Evolutionary conservation across 1,140 invertebrate species (phyloP).

Genomic region (Conopomorpha cramerella): DNA sequence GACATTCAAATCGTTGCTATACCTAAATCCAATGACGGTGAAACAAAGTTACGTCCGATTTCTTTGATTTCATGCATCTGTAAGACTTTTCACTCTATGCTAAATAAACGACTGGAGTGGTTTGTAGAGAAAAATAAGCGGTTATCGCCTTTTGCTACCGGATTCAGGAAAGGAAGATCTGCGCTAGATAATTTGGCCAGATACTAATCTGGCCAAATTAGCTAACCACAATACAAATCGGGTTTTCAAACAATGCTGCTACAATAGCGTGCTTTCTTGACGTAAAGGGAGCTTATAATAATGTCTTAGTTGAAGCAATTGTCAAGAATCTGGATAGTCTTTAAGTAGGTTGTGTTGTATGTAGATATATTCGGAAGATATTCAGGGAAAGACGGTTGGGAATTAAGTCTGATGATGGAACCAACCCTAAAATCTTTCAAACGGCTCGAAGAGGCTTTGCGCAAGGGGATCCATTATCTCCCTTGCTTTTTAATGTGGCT

Average conservation of each 20-base stretch:
- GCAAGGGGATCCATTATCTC: too few species aligned
- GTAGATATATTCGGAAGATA: too few species aligned
- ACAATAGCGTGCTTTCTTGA: not conserved
- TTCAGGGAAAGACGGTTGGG: too few species aligned
- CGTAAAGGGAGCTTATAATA: constrained; percentile 1
- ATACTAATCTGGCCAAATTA: too few species aligned
- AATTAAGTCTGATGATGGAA: too few species aligned
- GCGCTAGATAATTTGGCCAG: not conserved
- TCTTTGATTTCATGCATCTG: constrained; percentile 10
- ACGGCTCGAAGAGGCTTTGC: too few species aligned
- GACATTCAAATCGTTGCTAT: constrained; percentile 15
- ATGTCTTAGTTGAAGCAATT: not conserved
- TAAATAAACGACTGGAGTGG: not conserved
- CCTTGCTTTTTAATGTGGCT: too few species aligned
- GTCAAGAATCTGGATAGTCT: too few species aligned
- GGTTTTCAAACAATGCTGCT: not conserved
- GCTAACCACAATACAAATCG: not conserved
- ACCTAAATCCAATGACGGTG: constrained; percentile 10
- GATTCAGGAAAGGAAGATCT: not conserved
- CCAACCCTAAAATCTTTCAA: too few species aligned
- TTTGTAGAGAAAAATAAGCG: not conserved
- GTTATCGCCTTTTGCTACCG: not conserved
- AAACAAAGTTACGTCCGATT: constrained; percentile 11
- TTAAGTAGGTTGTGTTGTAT: too few species aligned
- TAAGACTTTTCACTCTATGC: constrained; percentile 8